phyloP scores from a whole-genome alignment of 2,797 vertebrate genomes.

The Cirrhinus molitorella region DNA sequence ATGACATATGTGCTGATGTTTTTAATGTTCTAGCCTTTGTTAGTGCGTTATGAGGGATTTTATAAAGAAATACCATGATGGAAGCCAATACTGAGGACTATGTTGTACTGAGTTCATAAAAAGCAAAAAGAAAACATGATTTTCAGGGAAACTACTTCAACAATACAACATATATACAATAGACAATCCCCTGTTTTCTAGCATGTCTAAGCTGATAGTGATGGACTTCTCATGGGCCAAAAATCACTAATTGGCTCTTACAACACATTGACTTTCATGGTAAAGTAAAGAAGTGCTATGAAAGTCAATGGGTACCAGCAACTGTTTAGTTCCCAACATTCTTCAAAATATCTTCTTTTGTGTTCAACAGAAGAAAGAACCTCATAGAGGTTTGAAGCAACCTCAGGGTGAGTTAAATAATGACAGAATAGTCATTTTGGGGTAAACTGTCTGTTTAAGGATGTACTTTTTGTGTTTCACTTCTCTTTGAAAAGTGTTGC shows the following conservation, averaged over 20 bases:
- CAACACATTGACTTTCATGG: too few species aligned
- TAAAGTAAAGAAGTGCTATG: neutral
- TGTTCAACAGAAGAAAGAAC: too few species aligned
- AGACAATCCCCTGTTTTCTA: too few species aligned
- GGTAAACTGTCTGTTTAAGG: neutral
- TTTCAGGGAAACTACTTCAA: neutral
- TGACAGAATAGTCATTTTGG: neutral
- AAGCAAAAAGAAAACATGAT: neutral
- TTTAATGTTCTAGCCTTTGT: neutral
- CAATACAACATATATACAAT: neutral
- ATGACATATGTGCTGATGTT: neutral
- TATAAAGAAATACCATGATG: too few species aligned
- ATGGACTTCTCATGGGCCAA: too few species aligned
- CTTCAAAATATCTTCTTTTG: neutral
- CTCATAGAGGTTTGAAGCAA: too few species aligned
- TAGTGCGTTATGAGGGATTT: neutral
- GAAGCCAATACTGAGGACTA: neutral
- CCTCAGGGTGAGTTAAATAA: neutral
- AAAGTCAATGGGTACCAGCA: neutral
- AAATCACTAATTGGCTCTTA: too few species aligned
- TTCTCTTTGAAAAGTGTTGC: neutral
- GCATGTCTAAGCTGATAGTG: too few species aligned
- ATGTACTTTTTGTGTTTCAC: neutral
- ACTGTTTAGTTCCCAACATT: neutral
- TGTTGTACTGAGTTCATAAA: neutral